phyloP scores from a whole-genome alignment of 2,797 vertebrate species.

The Numenius phaeopus region DNA sequence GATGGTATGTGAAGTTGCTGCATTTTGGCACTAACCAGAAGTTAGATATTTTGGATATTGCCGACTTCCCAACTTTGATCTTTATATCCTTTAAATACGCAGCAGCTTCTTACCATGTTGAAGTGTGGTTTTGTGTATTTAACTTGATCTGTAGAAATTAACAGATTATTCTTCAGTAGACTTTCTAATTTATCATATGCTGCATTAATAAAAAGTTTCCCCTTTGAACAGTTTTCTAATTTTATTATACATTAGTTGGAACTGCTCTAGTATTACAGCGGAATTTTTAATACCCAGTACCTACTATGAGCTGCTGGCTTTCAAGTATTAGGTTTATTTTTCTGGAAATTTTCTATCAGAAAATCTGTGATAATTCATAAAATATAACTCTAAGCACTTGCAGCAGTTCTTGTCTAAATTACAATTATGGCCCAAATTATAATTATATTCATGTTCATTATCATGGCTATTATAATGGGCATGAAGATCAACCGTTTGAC shows the following conservation, averaged over 20 bases:
- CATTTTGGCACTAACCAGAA: background rate
- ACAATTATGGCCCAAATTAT: background rate
- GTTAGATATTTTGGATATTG: background rate
- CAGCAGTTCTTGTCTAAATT: background rate
- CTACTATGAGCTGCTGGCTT: background rate
- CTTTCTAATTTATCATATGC: background rate
- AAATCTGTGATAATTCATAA: background rate
- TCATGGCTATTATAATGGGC: background rate
- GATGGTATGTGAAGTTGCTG: background rate
- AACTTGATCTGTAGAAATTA: background rate
- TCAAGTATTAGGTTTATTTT: background rate
- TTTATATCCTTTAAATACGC: background rate
- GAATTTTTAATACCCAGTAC: background rate
- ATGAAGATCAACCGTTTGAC: background rate
- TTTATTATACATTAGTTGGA: background rate
- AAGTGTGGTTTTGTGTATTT: background rate
- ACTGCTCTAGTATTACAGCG: background rate
- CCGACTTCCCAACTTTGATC: background rate
- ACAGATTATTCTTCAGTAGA: background rate
- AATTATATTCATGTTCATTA: background rate
- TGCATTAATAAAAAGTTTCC: background rate
- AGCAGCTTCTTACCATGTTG: background rate
- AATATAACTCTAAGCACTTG: background rate
- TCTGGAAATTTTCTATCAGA: background rate
- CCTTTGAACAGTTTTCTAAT: background rate